Conservation (phyloP, 1,140 invertebrate genomes). For the Drosophila suzukii region DNA sequence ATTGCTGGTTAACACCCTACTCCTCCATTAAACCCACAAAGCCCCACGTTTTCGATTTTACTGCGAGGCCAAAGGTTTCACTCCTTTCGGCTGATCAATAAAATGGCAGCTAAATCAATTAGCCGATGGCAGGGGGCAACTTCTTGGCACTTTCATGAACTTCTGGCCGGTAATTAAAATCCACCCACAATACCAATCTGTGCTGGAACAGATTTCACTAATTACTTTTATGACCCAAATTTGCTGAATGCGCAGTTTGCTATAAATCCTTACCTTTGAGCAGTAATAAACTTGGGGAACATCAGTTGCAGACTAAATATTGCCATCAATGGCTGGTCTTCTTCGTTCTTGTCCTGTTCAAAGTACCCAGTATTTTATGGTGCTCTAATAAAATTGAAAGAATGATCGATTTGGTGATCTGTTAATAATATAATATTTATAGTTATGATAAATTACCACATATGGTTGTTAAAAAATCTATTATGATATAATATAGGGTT, state of each 20-base stretch:
- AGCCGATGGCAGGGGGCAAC: conserved; percentile 18
- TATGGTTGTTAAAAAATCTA: too few species aligned
- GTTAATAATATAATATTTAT: neutral
- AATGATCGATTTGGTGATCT: neutral
- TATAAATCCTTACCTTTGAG: conserved; percentile 70
- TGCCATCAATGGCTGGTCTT: conserved; percentile 24
- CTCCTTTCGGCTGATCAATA: conserved; percentile 47
- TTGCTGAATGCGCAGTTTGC: conserved; percentile 62
- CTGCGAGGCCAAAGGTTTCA: conserved; percentile 15
- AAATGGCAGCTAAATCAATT: conserved; percentile 60
- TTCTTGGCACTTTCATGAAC: conserved; percentile 58
- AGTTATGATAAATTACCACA: too few species aligned
- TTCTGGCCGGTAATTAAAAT: conserved; percentile 55
- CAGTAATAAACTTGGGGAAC: conserved; percentile 43
- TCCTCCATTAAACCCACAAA: neutral
- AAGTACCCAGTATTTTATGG: neutral
- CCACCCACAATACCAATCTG: conserved; percentile 50
- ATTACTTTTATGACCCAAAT: conserved; percentile 82
- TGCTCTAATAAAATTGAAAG: neutral
- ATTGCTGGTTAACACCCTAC: conserved; percentile 24
- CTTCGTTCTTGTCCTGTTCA: neutral
- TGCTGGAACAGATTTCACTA: conserved; percentile 69
- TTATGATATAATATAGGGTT: too few species aligned
- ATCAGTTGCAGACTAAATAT: conserved; percentile 54
- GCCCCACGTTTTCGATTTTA: conserved; percentile 10